Evolutionary conservation across 2,888 invertebrate species (phyloP).

Genomic region (Eugnorisma glareosa): DNA sequence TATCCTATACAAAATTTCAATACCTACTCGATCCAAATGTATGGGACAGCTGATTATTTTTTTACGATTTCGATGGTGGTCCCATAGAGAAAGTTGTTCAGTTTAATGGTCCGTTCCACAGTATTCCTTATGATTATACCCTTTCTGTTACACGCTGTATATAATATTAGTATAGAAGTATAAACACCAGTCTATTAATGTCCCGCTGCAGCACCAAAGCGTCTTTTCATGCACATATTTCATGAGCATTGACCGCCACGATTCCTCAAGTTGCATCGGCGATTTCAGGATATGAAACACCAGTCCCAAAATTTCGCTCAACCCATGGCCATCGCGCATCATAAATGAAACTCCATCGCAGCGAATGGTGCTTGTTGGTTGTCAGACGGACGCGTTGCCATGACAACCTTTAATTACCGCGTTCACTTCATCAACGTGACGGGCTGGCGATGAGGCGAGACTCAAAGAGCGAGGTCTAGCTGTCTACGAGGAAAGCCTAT

Average conservation of each 20-base stretch:
- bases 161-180: too few relatives aligned
- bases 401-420: conserved; percentile 62
- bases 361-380: conserved; percentile 48
- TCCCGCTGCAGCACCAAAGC: too few relatives aligned
- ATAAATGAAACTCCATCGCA: conserved; percentile 50
- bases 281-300: not conserved
- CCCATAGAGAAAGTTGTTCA: too few relatives aligned
- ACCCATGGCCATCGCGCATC: conserved; percentile 17
- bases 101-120: too few relatives aligned
- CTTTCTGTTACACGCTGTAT: too few relatives aligned
- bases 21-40: too few relatives aligned
- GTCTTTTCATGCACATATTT: not conserved
- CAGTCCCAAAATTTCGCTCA: not conserved
- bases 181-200: too few relatives aligned
- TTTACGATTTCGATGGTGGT: too few relatives aligned
- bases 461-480: not conserved
- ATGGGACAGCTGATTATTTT: too few relatives aligned
- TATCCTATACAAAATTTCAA: too few relatives aligned
- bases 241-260: not conserved
- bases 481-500: not conserved
- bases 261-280: not conserved
- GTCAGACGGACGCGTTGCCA: conserved; percentile 51
- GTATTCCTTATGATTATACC: too few relatives aligned
- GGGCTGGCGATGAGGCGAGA: conserved; percentile 20
- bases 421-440: conserved; percentile 47